A percentile compares a stretch with the other conserved stretches of the same genome.
These are phyloP conservation scores for Solenodon paradoxus DNA, from an alignment of 2,113 vertebrate genomes.

Conservation along the genomic window DNA sequence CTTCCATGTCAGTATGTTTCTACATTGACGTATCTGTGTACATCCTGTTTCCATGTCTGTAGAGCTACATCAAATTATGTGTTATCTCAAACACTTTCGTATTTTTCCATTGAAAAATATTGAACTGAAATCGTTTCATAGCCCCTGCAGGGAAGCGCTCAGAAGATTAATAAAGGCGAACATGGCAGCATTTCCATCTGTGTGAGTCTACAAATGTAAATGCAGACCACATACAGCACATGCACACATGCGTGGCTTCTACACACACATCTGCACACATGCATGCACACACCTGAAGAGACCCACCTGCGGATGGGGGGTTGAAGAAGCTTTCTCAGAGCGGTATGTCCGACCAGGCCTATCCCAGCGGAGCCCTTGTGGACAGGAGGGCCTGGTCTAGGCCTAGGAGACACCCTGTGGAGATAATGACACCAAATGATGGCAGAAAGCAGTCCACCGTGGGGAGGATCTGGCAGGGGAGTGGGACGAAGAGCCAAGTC, in stretches of 20 bases:
- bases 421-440: too few relatives aligned
- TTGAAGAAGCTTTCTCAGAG: too few relatives aligned
- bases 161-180: not conserved
- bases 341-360: too few relatives aligned
- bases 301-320: rapidly evolving
- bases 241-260: too few relatives aligned
- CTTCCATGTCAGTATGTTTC: not conserved
- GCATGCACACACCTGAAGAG: too few relatives aligned
- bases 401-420: too few relatives aligned
- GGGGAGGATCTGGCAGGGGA: rapidly evolving
- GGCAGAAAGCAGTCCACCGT: rapidly evolving
- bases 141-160: not conserved
- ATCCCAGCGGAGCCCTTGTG: not conserved
- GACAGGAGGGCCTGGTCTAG: not conserved
- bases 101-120: not conserved
- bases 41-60: not conserved
- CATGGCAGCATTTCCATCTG: not conserved
- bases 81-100: not conserved
- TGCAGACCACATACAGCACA: not conserved
- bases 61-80: not conserved
- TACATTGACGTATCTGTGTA: not conserved
- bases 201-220: too few relatives aligned
- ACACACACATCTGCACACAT: too few relatives aligned
- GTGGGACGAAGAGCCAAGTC: too few relatives aligned
- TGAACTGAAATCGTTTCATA: too few relatives aligned